Evolutionary conservation across 2,797 vertebrate genomes (phyloP).

Genomic region (Spinus olivaceus): DNA sequence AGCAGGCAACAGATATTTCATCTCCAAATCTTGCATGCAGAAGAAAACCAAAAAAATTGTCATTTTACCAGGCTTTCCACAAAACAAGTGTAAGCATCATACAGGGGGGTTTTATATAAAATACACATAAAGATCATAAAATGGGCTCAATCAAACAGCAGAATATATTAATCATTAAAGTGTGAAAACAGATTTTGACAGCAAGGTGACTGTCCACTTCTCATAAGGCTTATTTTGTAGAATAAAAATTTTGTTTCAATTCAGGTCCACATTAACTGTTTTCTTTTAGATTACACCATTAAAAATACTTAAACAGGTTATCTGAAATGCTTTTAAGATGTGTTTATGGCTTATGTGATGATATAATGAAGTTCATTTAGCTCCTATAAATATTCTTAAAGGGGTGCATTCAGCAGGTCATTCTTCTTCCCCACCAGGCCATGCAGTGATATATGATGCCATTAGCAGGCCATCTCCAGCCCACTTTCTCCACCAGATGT

Average conservation of each 20-base stretch:
- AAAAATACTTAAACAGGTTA: not conserved
- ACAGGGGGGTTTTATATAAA: not conserved
- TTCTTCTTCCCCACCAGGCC: not conserved
- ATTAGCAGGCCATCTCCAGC: not conserved
- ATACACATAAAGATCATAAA: not conserved
- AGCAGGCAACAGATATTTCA: not conserved
- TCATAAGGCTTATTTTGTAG: not conserved
- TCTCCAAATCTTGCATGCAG: not conserved
- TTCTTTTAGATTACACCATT: not conserved
- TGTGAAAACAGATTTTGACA: not conserved
- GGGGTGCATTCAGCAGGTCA: not conserved
- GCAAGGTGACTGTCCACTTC: not conserved
- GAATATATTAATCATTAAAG: not conserved
- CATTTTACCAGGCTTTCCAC: not conserved
- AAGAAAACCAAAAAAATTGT: not conserved
- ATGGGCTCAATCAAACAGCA: not conserved
- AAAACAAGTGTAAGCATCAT: not conserved
- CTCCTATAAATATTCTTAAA: constrained; percentile 18
- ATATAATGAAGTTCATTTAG: not conserved
- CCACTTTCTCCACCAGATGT: not conserved
- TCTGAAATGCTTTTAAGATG: not conserved
- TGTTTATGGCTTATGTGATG: not conserved
- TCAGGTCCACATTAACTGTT: not conserved
- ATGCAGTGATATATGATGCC: not conserved
- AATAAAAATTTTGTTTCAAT: not conserved